Conservation (phyloP, 2,113 vertebrate genomes). For the Typhlomys cinereus region DNA sequence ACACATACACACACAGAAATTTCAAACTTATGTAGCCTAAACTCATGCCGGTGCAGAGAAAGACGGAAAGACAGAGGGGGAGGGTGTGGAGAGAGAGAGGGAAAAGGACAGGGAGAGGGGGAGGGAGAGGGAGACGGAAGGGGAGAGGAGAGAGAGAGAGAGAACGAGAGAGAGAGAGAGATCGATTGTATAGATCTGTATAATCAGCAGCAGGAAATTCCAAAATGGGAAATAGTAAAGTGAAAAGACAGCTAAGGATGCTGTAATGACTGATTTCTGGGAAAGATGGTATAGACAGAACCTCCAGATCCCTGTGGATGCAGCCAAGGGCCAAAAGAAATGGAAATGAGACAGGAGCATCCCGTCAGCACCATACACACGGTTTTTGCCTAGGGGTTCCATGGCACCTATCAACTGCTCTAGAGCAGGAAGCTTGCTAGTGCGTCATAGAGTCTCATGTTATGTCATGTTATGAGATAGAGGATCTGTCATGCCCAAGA, state of each 20-base stretch:
- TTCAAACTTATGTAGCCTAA: neutral
- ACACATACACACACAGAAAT: neutral
- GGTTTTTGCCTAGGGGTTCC: fast-evolving
- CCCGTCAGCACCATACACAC: fast-evolving
- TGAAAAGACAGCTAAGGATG: too few relatives aligned
- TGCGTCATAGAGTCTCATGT: fast-evolving
- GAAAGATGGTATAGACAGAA: neutral
- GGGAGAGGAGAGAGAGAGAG: neutral
- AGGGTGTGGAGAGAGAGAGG: neutral
- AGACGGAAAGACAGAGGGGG: neutral
- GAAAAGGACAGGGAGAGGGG: neutral
- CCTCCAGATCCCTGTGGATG: neutral
- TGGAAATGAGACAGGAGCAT: fast-evolving
- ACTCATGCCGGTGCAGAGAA: neutral
- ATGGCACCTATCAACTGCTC: fast-evolving
- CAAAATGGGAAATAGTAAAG: neutral
- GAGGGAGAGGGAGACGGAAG: too few relatives aligned
- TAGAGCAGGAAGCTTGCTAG: neutral
- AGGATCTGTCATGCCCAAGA: neutral
- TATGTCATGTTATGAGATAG: neutral
- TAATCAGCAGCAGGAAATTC: neutral
- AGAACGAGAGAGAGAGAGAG: neutral
- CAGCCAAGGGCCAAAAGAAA: neutral
- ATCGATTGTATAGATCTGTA: too few relatives aligned
- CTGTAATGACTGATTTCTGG: neutral